A percentile compares a stretch with the other conserved stretches of the same genome.
phyloP scores from a whole-genome alignment of 2,113 vertebrate species.

The Tricholaema leucomelas region DNA sequence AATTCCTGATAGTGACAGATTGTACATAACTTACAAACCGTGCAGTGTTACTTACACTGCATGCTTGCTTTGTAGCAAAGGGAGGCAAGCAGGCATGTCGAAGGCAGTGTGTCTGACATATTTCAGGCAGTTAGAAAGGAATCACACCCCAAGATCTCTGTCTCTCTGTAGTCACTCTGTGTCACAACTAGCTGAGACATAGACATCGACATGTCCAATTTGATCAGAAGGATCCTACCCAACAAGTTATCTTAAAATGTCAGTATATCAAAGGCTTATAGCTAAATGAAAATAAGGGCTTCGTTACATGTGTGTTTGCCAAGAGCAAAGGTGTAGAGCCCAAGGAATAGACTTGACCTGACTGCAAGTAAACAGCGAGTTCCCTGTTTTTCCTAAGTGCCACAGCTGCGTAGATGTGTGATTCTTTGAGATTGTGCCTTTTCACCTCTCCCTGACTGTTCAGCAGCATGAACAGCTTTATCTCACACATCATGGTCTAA shows the following conservation, averaged over 20 bases:
- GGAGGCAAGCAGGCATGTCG: background rate
- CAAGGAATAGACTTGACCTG: background rate
- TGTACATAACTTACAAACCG: background rate
- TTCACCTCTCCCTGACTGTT: background rate
- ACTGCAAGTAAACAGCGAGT: rapidly evolving
- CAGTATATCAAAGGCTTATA: background rate
- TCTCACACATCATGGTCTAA: background rate
- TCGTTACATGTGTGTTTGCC: background rate
- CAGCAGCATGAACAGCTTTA: background rate
- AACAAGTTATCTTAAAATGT: background rate
- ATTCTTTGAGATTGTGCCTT: background rate
- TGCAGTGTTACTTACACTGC: background rate
- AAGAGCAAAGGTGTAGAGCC: background rate
- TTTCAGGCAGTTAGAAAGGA: background rate
- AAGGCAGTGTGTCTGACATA: background rate
- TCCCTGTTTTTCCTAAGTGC: background rate
- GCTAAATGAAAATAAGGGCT: background rate
- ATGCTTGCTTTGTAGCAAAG: background rate
- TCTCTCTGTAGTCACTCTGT: background rate
- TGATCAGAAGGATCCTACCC: background rate
- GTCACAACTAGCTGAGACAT: background rate
- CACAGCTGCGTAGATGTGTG: background rate
- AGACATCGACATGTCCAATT: background rate
- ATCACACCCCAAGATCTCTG: background rate
- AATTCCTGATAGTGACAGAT: background rate